A percentile compares a stretch with the other conserved stretches of the same genome.
Conservation (phyloP, 2,113 vertebrate genomes). For the Kryptolebias marmoratus region DNA sequence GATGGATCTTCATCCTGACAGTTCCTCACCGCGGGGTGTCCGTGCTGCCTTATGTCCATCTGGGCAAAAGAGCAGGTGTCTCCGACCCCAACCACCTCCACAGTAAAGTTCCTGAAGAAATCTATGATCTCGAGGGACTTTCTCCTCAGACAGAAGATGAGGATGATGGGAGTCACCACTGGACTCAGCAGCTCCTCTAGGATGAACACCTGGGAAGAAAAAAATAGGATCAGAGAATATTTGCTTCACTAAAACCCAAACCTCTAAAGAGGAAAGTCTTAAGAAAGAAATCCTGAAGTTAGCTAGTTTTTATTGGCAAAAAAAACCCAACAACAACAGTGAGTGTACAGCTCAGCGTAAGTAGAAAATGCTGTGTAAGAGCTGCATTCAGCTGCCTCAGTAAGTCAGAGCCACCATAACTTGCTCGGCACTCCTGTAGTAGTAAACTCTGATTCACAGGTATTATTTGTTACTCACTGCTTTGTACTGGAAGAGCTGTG, state of each 20-base stretch:
- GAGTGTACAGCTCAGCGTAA: too few species aligned
- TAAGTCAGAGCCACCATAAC: not conserved
- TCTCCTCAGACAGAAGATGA: conserved; percentile 94
- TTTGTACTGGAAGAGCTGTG: conserved; percentile 99
- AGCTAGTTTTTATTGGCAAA: too few species aligned
- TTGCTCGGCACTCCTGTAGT: not conserved
- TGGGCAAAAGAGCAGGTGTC: conserved; percentile 99
- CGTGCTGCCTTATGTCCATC: conserved; percentile 98
- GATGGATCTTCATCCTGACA: not conserved
- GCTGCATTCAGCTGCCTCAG: too few species aligned
- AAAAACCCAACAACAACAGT: too few species aligned
- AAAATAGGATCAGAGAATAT: not conserved
- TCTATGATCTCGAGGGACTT: conserved; percentile 98
- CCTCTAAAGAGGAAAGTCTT: too few species aligned
- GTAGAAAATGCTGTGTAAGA: too few species aligned
- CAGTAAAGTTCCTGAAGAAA: conserved; percentile 98
- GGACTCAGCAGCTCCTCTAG: conserved; percentile 96
- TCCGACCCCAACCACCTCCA: conserved; percentile 95
- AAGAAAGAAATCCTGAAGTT: too few species aligned
- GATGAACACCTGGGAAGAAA: conserved; percentile 88
- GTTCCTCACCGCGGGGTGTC: conserved; percentile 90
- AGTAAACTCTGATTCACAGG: not conserved
- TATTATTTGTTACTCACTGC: conserved; percentile 85
- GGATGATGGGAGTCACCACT: conserved; percentile 94
- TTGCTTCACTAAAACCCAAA: not conserved